Evolutionary conservation across 2,797 vertebrate species (phyloP).

Genomic region (Sebastes elongatus): DNA sequence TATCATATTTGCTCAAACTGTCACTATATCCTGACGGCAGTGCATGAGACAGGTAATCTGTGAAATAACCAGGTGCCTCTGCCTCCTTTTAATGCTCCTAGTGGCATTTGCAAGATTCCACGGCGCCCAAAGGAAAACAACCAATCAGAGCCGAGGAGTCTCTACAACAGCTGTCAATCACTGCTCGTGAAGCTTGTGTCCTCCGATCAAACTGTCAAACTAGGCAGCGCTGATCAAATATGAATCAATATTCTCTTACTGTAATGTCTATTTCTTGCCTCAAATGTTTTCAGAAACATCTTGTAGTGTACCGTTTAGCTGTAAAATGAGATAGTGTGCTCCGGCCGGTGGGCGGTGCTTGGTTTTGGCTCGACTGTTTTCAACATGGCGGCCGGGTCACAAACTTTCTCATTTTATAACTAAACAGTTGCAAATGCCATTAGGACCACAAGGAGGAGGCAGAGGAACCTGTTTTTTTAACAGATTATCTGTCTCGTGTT

Average conservation of each 20-base stretch:
- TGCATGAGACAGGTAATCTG: neutral
- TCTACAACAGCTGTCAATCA: neutral
- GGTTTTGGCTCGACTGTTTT: too few species aligned
- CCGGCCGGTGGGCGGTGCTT: fast-evolving
- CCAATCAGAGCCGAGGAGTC: neutral
- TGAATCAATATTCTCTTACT: too few species aligned
- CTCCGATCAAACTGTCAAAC: too few species aligned
- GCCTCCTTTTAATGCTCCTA: neutral
- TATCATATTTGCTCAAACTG: neutral
- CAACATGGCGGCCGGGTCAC: too few species aligned
- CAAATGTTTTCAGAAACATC: fast-evolving
- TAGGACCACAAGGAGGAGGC: neutral
- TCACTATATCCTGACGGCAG: neutral
- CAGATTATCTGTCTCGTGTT: neutral
- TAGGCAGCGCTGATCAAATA: fast-evolving
- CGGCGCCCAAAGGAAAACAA: neutral
- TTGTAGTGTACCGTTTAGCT: too few species aligned
- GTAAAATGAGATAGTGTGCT: too few species aligned
- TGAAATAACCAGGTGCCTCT: neutral
- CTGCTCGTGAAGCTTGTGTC: neutral
- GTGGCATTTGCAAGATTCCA: neutral
- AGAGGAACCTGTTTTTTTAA: neutral
- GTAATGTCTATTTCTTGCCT: fast-evolving
- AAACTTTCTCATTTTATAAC: too few species aligned
- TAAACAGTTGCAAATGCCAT: neutral